Conservation (phyloP, 2,888 invertebrate genomes). For the Piscicola geometra region DNA sequence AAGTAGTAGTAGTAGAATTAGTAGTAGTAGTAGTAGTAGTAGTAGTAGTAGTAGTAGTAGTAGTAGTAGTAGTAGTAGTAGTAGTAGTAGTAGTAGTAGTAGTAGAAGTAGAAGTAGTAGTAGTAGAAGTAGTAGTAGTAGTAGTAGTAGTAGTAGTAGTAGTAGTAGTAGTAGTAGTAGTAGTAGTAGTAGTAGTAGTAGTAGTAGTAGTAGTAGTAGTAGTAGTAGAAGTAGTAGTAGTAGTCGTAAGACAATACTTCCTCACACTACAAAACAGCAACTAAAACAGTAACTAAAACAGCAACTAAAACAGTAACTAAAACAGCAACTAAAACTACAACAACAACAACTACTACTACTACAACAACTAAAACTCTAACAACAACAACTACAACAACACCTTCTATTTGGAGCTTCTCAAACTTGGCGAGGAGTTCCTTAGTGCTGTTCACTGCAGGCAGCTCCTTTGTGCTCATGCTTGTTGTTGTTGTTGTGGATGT, state of each 20-base stretch:
- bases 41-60: slow-evolving; percentile 22
- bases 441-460: slow-evolving; percentile 23
- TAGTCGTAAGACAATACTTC: neutral
- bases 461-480: neutral
- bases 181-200: too few species aligned
- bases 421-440: slow-evolving; percentile 28
- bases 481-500: neutral
- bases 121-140: too few species aligned
- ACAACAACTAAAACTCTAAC: neutral
- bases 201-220: too few species aligned
- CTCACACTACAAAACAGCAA: neutral
- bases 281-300: neutral
- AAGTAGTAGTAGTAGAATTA: slow-evolving; percentile 32
- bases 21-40: slow-evolving; percentile 32
- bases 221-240: too few species aligned
- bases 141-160: too few species aligned
- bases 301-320: neutral
- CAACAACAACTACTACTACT: neutral
- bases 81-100: too few species aligned
- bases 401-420: slow-evolving; percentile 11
- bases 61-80: slow-evolving; percentile 24
- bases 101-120: too few species aligned
- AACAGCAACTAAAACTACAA: neutral
- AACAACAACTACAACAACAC: neutral
- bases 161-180: too few species aligned